phyloP scores from a whole-genome alignment of 2,888 invertebrate species.

The Linnaemya vulpina region DNA sequence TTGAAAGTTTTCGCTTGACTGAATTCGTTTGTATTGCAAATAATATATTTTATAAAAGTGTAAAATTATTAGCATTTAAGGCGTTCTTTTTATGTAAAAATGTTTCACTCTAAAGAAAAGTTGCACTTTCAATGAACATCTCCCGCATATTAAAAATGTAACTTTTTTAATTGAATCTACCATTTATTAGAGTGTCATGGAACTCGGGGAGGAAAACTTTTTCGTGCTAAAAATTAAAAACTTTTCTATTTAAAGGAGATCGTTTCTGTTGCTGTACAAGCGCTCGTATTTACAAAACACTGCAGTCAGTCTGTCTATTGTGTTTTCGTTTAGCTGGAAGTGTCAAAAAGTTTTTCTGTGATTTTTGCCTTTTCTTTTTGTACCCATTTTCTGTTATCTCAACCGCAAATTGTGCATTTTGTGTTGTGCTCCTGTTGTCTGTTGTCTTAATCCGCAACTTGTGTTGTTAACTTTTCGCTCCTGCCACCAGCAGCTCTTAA shows the following conservation, averaged over 20 bases:
- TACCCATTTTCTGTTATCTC: constrained; percentile 9
- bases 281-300: not conserved
- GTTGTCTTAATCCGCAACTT: not conserved
- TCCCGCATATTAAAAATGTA: too few species aligned
- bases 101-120: too few species aligned
- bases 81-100: too few species aligned
- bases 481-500: constrained; percentile 42
- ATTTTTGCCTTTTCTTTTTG: constrained; percentile 15
- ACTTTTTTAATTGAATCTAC: not conserved
- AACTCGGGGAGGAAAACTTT: not conserved
- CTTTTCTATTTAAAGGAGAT: constrained; percentile 4
- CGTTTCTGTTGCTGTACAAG: not conserved
- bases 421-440: not conserved
- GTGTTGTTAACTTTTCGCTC: constrained; percentile 36
- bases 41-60: too few species aligned
- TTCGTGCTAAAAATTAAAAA: not conserved
- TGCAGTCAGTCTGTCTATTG: constrained; percentile 1
- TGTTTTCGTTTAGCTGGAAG: not conserved
- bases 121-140: too few species aligned
- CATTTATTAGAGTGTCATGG: not conserved
- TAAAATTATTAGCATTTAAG: too few species aligned
- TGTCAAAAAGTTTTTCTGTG: constrained; percentile 23
- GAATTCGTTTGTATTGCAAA: too few species aligned
- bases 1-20: too few species aligned
- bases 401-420: constrained; percentile 36